phyloP scores from a whole-genome alignment of 2,113 vertebrate genomes.

The Macheiramphus alcinus region DNA sequence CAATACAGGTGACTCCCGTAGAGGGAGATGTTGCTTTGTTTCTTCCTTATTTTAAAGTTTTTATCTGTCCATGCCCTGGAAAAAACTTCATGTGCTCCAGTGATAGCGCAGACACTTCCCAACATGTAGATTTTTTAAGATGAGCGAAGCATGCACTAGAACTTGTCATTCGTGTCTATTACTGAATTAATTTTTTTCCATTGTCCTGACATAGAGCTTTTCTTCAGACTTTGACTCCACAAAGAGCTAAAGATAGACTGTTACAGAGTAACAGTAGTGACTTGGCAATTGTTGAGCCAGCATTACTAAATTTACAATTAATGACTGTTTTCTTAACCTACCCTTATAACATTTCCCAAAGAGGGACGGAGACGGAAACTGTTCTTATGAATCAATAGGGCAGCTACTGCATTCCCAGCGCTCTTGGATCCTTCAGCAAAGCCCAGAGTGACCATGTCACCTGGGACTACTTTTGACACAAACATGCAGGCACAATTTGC shows the following conservation, averaged over 20 bases:
- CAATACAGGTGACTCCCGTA: background rate
- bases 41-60: background rate
- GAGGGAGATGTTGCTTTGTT: constrained; percentile 30
- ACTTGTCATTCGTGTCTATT: background rate
- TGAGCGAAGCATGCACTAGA: background rate
- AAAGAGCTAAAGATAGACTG: background rate
- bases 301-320: background rate
- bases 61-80: background rate
- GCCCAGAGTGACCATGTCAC: background rate
- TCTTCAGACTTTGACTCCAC: background rate
- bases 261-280: background rate
- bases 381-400: background rate
- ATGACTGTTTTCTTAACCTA: background rate
- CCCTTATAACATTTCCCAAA: background rate
- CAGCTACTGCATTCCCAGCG: background rate
- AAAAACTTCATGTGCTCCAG: background rate
- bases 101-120: fast-evolving
- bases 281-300: background rate
- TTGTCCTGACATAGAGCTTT: background rate
- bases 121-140: background rate
- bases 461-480: background rate
- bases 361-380: background rate
- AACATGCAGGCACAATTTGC: background rate
- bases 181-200: background rate
- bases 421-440: background rate